phyloP scores from a whole-genome alignment of 2,797 vertebrate species.

The Myotis vivesi region DNA sequence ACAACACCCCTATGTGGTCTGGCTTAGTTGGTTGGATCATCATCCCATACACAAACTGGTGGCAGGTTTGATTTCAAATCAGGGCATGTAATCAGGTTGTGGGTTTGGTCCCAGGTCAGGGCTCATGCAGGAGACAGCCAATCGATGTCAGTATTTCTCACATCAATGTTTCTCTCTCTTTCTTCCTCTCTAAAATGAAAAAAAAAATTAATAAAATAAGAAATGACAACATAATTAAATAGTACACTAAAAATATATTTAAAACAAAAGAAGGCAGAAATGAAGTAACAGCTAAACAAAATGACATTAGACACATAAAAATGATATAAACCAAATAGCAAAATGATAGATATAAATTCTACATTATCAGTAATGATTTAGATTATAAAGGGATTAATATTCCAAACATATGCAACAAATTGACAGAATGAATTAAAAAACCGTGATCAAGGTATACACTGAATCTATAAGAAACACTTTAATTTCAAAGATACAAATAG shows the following conservation, averaged over 20 bases:
- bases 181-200: no score
- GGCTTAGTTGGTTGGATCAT: no score
- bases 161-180: no score
- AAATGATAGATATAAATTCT: not conserved
- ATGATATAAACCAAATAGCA: not conserved
- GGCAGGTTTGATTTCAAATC: no score
- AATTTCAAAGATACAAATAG: no score
- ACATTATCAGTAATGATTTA: not conserved
- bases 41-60: no score
- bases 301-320: not conserved
- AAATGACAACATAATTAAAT: not conserved
- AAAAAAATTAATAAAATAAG: not conserved
- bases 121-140: no score
- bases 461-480: not conserved
- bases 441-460: not conserved
- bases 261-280: not conserved
- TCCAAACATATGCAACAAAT: not conserved
- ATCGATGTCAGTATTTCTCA: no score
- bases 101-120: no score
- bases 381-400: not conserved
- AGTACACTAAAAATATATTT: not conserved
- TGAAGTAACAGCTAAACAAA: not conserved
- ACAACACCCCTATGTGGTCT: no score
- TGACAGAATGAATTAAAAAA: not conserved
- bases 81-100: no score